phyloP scores from a whole-genome alignment of 2,113 vertebrate genomes.

The Narcine bancroftii region DNA sequence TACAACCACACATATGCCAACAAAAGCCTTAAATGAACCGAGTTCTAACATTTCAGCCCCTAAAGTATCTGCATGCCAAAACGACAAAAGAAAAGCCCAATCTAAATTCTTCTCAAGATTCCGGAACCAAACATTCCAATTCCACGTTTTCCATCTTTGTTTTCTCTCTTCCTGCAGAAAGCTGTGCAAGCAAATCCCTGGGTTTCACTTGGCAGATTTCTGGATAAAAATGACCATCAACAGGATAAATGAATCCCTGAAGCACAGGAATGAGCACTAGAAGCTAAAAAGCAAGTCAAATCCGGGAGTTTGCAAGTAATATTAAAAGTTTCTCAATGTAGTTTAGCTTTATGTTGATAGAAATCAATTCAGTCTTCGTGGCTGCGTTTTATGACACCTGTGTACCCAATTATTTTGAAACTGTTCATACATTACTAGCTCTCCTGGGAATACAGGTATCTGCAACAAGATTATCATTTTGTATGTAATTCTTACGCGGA shows the following conservation, averaged over 20 bases:
- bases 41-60: not conserved
- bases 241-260: slow-evolving; percentile 13
- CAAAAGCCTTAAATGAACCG: not conserved
- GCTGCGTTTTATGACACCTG: not conserved
- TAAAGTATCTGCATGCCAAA: not conserved
- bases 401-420: not conserved
- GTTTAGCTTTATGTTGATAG: not conserved
- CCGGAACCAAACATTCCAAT: not conserved
- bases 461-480: not conserved
- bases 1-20: not conserved
- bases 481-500: not conserved
- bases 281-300: not conserved
- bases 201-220: not conserved
- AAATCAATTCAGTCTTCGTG: not conserved
- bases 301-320: not conserved
- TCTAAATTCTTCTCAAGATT: not conserved
- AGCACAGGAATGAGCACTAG: not conserved
- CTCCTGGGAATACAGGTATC: not conserved
- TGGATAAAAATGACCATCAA: not conserved
- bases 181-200: not conserved
- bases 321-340: not conserved
- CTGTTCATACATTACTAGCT: not conserved
- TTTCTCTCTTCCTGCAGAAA: not conserved
- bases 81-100: not conserved
- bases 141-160: not conserved